Evolutionary conservation across 2,888 invertebrate genomes (phyloP), one percentile per base, ranked within the genome.

Genomic region (Petrophora chlorosata): DNA sequence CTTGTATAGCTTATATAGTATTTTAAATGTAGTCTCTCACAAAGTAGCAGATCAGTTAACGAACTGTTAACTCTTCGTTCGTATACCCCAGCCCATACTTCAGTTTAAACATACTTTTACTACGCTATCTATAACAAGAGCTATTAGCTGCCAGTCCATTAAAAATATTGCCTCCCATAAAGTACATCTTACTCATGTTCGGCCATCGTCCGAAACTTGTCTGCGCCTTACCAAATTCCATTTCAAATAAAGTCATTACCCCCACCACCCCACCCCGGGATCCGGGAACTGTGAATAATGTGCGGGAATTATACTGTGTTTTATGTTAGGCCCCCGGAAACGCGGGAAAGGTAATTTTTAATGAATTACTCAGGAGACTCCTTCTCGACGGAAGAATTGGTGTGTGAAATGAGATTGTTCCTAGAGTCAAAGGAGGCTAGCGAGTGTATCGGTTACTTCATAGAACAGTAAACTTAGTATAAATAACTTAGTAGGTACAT

Each of bases 201-300:
- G 42, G 41, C 48, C 39, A 42, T 48, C 42, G 43, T n/a, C n/a
- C 53, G 46, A 58, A 50, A 59, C 54, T 59, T 61, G 63, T 70
- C 61, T 46, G 63, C 73, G 42, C 41, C 70, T 75, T 67, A 67
- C 64, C 62, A 67, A 73, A 78, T 79, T 74, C 73, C 73, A 76
- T 76, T 70, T 67, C 63, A 65, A 77, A 78, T 79, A 80, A 79
- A 80, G 77, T 75, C 77, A 75, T 79, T 79, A 77, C 35, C 41
- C 41, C 29, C 29, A 5, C 29, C 74, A 26, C 36, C 67, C 35
- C 44, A 71, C 68, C 67, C 62, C 65, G 57, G 70, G 69, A 76
- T 74, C 70, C 69, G 67, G 65, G 67, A 78, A 79, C 75, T 79
- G 79, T 80, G 79, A 80, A 79, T 81, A 80, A 81, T 78, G 79